These are phyloP conservation scores for Chloroclysta siterata DNA, from an alignment of 2,888 invertebrate species.

Conservation along the genomic window DNA sequence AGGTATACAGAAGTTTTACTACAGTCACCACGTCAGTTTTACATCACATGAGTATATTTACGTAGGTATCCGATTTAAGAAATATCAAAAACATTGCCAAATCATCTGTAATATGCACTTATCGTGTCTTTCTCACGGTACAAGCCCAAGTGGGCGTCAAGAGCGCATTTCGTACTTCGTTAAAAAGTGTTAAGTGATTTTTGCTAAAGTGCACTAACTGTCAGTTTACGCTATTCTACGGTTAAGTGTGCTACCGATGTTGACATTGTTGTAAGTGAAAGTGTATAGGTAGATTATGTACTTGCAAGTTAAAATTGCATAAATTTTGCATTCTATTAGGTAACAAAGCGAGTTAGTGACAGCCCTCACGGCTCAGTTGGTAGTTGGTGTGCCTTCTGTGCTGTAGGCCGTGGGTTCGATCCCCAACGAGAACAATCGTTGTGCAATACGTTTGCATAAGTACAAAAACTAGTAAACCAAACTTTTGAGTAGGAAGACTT, in stretches of 20 bases:
- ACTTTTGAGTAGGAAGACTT: too few relatives aligned
- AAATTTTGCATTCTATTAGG: conserved; percentile 19
- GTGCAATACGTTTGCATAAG: too few relatives aligned
- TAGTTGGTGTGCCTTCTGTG: too few relatives aligned
- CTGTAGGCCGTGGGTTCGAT: too few relatives aligned
- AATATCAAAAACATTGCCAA: conserved; percentile 9
- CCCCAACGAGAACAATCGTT: too few relatives aligned
- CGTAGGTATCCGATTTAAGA: neutral
- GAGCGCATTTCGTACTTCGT: conserved; percentile 15
- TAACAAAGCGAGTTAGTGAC: conserved; percentile 5
- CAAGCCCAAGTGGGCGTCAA: conserved; percentile 19
- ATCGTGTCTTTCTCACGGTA: conserved; percentile 25
- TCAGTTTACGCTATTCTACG: conserved; percentile 30
- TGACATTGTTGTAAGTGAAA: conserved; percentile 32
- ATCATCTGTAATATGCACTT: conserved; percentile 4
- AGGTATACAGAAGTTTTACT: too few relatives aligned
- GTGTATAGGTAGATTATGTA: conserved; percentile 29
- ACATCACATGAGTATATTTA: too few relatives aligned
- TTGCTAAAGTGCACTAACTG: conserved; percentile 30
- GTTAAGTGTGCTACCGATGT: conserved; percentile 26
- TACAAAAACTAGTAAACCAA: too few relatives aligned
- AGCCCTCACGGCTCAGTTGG: too few relatives aligned
- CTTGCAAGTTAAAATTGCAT: conserved; percentile 19
- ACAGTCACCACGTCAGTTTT: too few relatives aligned
- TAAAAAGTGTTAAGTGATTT: conserved; percentile 32